A percentile compares a stretch with the other conserved stretches of the same genome.
Evolutionary conservation across 1,140 invertebrate genomes (phyloP).

Genomic region (Frieseomelitta varia): DNA sequence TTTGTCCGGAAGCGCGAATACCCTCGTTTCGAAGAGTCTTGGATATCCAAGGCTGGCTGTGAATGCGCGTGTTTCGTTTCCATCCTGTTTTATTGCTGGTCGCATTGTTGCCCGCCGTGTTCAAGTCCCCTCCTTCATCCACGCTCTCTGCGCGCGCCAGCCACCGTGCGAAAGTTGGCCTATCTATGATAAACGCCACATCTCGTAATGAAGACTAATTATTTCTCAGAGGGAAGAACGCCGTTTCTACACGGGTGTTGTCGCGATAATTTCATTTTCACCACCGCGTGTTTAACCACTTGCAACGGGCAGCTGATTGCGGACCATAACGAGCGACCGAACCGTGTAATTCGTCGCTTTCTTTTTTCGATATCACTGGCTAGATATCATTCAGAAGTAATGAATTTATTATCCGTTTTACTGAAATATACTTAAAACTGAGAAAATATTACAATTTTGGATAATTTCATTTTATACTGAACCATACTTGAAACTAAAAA

Average conservation of each 20-base stretch:
- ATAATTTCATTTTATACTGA: too few species aligned
- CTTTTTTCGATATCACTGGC: too few species aligned
- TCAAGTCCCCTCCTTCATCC: conserved; percentile 8
- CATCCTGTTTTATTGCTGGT: conserved; percentile 29
- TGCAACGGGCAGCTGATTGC: too few species aligned
- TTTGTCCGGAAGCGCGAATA: conserved; percentile 22
- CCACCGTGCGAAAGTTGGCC: background rate
- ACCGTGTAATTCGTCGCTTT: too few species aligned
- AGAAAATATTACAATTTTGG: too few species aligned
- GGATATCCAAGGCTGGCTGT: background rate
- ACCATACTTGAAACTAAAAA: too few species aligned
- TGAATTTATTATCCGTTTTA: too few species aligned
- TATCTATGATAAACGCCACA: background rate
- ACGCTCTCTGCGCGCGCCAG: conserved; percentile 1
- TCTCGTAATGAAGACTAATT: background rate
- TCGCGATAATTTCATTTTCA: too few species aligned
- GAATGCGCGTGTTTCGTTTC: conserved; percentile 31
- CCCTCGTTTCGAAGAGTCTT: conserved; percentile 31
- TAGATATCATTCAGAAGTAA: too few species aligned
- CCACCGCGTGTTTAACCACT: background rate
- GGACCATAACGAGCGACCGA: too few species aligned
- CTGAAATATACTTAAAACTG: too few species aligned
- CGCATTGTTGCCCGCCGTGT: conserved; percentile 19
- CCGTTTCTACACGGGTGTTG: background rate
- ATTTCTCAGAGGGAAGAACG: background rate